These are phyloP conservation scores for Manduca sexta DNA, from an alignment of 1,140 invertebrate genomes.

Conservation along the genomic window DNA sequence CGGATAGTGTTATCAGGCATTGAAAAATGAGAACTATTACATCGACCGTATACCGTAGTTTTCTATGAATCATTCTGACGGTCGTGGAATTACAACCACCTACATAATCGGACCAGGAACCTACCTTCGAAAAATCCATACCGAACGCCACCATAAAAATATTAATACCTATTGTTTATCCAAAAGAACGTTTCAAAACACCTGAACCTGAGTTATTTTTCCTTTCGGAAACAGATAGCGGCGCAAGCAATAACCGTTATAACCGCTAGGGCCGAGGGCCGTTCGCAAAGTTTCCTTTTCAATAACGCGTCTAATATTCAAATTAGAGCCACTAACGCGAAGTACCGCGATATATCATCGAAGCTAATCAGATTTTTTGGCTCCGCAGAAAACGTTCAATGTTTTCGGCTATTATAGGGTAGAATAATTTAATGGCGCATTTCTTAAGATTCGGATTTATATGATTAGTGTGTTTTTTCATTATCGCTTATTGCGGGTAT, in stretches of 20 bases:
- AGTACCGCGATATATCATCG: constrained; percentile 65
- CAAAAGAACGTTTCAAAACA: constrained; percentile 7
- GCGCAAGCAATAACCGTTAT: constrained; percentile 69
- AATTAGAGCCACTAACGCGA: constrained; percentile 64
- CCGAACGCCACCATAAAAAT: no score
- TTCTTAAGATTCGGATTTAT: constrained; percentile 15
- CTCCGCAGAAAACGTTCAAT: constrained; percentile 23
- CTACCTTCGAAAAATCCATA: no score
- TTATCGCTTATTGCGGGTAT: neutral
- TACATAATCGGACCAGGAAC: no score
- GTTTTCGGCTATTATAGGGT: constrained; percentile 41
- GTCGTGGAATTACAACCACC: no score
- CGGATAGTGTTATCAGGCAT: no score
- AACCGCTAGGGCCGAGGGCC: constrained; percentile 55
- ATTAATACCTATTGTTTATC: no score
- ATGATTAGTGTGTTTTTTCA: neutral
- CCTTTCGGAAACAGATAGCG: constrained; percentile 50
- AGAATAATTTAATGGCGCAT: constrained; percentile 30
- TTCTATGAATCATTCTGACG: no score
- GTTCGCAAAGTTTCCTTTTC: constrained; percentile 67
- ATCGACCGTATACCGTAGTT: no score
- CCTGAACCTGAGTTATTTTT: constrained; percentile 41
- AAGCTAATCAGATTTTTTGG: constrained; percentile 68
- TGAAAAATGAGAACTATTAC: no score
- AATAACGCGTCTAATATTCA: constrained; percentile 72